Evolutionary conservation across 2,888 invertebrate genomes (phyloP), one percentile per base, ranked within the genome.

Genomic region (Drosophila subquinaria): DNA sequence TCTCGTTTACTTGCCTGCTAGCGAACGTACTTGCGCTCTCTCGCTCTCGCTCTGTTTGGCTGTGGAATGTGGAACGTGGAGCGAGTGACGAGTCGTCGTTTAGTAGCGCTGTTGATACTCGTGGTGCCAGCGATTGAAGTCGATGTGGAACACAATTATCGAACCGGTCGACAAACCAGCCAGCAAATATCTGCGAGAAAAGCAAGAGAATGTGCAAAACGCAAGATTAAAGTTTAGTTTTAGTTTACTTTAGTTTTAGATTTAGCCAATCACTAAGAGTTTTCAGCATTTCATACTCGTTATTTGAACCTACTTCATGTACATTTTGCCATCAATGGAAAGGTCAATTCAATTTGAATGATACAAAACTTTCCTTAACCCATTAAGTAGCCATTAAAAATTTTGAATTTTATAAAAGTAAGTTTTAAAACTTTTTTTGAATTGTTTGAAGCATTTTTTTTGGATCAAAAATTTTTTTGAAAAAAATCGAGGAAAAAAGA

Each of bases 121-220:
- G 93, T 98, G 98, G 93, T 98, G 98, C 98, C 98, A 98, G 92
- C 97, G 95, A 94, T 99, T 99, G 94, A 99, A 99, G 94, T 99
- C 99, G 93, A 99, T 98, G 94, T 99, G 99, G 94, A 99, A 99
- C 89, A 99, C 98, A 73, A 99, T 98, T 83, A 99, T 96, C 60
- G 99, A 98, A 60, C 99, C 99, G 83, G 99, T 98, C 66, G 98
- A 98, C 66, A 99, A 94, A 61, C 99, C 99, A 86, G 99, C 99
- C 90, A 99, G 94, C 83, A 99, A 95, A 94, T 98, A 99, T 93
- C 98, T 99, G 51, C 9, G 9, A 36, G 13, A 60, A 33, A 3
- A 11, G 17, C 23, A 3, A 20, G n/a, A 35, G 11, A 13, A 45
- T 10, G 1, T 11, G 23, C 23, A 23, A 23, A 4, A 36, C 8